Percentiles rank a stretch among this genome's conserved stretches.
Conservation (phyloP, 2,113 vertebrate genomes). For the Zeus faber region DNA sequence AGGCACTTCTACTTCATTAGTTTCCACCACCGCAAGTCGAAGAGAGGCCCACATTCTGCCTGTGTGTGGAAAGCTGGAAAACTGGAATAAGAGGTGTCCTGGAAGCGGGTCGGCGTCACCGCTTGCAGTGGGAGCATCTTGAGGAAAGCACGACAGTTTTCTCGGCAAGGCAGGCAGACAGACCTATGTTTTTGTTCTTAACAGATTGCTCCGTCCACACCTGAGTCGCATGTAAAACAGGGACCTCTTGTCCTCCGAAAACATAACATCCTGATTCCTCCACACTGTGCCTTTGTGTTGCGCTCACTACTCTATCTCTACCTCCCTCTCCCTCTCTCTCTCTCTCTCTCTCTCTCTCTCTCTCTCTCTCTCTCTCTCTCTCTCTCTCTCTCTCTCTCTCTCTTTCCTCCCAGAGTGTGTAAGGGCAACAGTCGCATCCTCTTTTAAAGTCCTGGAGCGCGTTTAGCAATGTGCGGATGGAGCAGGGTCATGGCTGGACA, state of each 20-base stretch:
- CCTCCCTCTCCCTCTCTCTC: neutral
- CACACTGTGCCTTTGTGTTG: neutral
- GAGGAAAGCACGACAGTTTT: too few species aligned
- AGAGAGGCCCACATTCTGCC: too few species aligned
- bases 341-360: constrained; percentile 8
- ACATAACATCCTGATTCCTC: constrained; percentile 49
- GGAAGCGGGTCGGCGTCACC: too few species aligned
- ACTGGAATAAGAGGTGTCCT: too few species aligned
- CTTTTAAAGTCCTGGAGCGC: constrained; percentile 48
- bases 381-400: constrained; percentile 37
- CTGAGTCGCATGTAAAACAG: neutral
- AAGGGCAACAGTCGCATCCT: constrained; percentile 41
- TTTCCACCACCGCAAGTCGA: too few species aligned
- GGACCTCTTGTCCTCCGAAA: constrained; percentile 33
- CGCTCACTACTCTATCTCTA: neutral
- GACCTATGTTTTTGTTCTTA: neutral
- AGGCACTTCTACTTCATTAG: too few species aligned
- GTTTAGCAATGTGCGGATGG: constrained; percentile 26
- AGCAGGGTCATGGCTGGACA: constrained; percentile 3
- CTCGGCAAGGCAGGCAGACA: neutral
- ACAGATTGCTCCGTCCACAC: neutral
- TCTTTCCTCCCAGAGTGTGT: constrained; percentile 43
- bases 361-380: constrained; percentile 12
- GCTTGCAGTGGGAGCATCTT: too few species aligned
- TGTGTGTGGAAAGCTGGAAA: too few species aligned